Evolutionary conservation across 1,140 invertebrate species (phyloP), one percentile per base, ranked within the genome.

Genomic region (Neuroterus valhalla): DNA sequence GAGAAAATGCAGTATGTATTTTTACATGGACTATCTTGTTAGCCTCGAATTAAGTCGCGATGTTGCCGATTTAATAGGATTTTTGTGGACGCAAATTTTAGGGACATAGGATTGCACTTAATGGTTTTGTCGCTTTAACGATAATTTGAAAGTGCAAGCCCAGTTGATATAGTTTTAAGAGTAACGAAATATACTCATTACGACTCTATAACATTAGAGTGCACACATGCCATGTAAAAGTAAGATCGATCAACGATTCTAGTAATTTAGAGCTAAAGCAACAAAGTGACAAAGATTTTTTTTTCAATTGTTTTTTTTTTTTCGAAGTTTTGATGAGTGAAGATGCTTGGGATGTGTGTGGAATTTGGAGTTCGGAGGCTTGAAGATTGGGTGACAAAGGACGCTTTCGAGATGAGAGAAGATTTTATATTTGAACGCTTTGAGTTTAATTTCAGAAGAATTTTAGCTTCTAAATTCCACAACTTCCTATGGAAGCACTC

Each of bases 1-100:
- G 21, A 70, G 46, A 45, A 71, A 71, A 70, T 62, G 69, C 66
- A 71, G 21, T 12, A 31, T 14, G 52, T 62, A 15, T 26, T 62
- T 52, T 17, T 23, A 52, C 11, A 62, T 14, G 31, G 10, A 55
- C 17, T 21, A 21, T 23, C 21, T 21, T 52, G 5, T 62, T 21
- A 26, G 21, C 21, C 26, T 55, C 43, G 15, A 55, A n/a, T 3
- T 17, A 17, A 17, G 14, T 55, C n/a, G 43, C 50, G 14, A 55
- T 43, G 42, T 17, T 4, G 43, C n/a, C 55, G n/a, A 15, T 70
- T 50, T 50, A n/a, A 45, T 70, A 15, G 15, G 23, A 70, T 12
- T 70, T 12, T 10, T 46, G 23, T 50, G 69, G 52, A 21, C 44
- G 17, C 26, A 71, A 71, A 17, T 71, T 45, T 31, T 44, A 44